Evolutionary conservation across 2,888 invertebrate species (phyloP).

Genomic region (Cryptocephalus primarius): DNA sequence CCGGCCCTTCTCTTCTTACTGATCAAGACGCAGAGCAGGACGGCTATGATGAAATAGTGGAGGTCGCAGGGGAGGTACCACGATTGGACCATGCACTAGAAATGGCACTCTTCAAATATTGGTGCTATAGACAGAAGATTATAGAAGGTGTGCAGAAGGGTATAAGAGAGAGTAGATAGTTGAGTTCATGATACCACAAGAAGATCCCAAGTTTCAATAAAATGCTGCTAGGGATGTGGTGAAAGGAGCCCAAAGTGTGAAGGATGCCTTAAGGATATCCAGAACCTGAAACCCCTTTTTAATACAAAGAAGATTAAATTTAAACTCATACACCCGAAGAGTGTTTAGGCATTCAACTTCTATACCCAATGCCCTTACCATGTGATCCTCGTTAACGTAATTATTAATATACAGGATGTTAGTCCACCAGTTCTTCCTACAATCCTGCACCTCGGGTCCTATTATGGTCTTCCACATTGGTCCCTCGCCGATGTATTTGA

Average conservation of each 20-base stretch:
- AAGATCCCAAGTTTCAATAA: no score
- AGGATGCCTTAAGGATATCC: no score
- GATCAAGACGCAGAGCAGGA: conserved; percentile 38
- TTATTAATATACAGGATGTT: conserved; percentile 50
- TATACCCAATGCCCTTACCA: conserved; percentile 38
- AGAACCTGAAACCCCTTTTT: no score
- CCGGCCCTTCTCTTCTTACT: conserved; percentile 35
- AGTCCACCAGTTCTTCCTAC: conserved; percentile 51
- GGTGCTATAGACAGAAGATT: neutral
- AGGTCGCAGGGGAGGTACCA: conserved; percentile 64
- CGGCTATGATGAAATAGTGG: conserved; percentile 49
- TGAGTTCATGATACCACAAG: no score
- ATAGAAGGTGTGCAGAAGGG: neutral
- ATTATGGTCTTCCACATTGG: conserved; percentile 47
- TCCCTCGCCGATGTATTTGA: conserved; percentile 45
- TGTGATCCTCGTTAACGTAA: conserved; percentile 45
- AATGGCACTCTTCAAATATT: conserved; percentile 5
- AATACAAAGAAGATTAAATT: no score
- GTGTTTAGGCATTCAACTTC: no score
- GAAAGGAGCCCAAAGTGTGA: no score
- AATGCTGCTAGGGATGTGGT: no score
- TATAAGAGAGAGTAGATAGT: neutral
- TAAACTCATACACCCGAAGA: no score
- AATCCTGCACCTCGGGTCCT: conserved; percentile 40
- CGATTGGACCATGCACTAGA: conserved; percentile 53